These are phyloP conservation scores for Andrena fulva DNA, from an alignment of 2,888 invertebrate species.

Conservation along the genomic window DNA sequence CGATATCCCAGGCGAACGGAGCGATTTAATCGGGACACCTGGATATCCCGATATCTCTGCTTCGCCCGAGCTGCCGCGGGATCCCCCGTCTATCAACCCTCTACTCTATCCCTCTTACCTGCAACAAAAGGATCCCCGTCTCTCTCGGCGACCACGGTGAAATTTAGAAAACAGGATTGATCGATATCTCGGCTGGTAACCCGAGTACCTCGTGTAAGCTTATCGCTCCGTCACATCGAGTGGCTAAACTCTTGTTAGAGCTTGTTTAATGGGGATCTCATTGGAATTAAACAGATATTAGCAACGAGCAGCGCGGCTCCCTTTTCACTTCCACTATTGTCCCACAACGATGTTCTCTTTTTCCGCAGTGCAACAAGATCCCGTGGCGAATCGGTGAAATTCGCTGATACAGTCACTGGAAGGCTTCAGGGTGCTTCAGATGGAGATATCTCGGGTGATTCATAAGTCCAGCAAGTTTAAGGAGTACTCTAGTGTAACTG, in stretches of 20 bases:
- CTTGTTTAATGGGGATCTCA: background rate
- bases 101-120: background rate
- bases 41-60: constrained; percentile 31
- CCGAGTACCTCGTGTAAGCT: background rate
- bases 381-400: no score
- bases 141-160: constrained; percentile 12
- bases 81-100: no score
- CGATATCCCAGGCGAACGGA: constrained; percentile 19
- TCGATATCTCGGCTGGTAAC: constrained; percentile 13
- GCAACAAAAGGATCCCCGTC: background rate
- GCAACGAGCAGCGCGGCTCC: background rate
- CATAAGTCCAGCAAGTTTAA: no score
- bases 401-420: no score
- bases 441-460: no score
- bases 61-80: constrained; percentile 4
- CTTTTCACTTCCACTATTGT: background rate
- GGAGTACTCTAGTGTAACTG: no score
- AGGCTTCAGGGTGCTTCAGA: no score
- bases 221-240: constrained; percentile 4
- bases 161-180: constrained; percentile 25
- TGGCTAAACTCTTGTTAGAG: background rate
- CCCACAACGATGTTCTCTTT: background rate
- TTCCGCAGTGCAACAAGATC: background rate
- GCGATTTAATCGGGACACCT: constrained; percentile 42
- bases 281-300: background rate